Conservation (phyloP, 2,113 vertebrate species). For the Triplophysa tibetana region DNA sequence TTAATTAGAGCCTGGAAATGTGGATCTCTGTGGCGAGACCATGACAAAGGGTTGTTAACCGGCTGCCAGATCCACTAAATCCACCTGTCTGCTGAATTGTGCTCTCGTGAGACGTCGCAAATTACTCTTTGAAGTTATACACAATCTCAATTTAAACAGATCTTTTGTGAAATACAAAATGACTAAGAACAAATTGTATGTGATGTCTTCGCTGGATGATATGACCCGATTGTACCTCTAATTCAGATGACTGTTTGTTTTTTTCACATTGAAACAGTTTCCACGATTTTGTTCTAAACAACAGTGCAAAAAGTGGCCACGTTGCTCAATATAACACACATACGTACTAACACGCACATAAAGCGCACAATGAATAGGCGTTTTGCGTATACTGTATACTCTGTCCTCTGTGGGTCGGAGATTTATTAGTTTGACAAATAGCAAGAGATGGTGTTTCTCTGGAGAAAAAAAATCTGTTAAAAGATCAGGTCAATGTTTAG, state of each 20-base stretch:
- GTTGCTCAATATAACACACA: background rate
- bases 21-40: slow-evolving; percentile 73
- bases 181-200: slow-evolving; percentile 23
- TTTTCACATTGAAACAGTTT: background rate
- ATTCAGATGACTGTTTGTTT: background rate
- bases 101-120: slow-evolving; percentile 50
- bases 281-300: slow-evolving; percentile 6
- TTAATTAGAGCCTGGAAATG: slow-evolving; percentile 76
- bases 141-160: slow-evolving; percentile 30
- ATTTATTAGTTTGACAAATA: slow-evolving; percentile 2
- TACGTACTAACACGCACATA: slow-evolving; percentile 33
- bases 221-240: slow-evolving; percentile 2
- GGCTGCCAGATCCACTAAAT: slow-evolving; percentile 79
- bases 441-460: background rate
- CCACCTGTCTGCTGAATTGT: slow-evolving; percentile 75
- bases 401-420: slow-evolving; percentile 4
- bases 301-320: background rate
- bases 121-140: slow-evolving; percentile 37
- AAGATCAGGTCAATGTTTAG: background rate
- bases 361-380: slow-evolving; percentile 27
- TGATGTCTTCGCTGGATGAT: slow-evolving; percentile 14
- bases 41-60: slow-evolving; percentile 80
- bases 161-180: slow-evolving; percentile 32
- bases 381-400: background rate
- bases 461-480: background rate